These are phyloP conservation scores for Sebastes oblongus DNA, from an alignment of 2,797 vertebrate genomes.

Conservation along the genomic window DNA sequence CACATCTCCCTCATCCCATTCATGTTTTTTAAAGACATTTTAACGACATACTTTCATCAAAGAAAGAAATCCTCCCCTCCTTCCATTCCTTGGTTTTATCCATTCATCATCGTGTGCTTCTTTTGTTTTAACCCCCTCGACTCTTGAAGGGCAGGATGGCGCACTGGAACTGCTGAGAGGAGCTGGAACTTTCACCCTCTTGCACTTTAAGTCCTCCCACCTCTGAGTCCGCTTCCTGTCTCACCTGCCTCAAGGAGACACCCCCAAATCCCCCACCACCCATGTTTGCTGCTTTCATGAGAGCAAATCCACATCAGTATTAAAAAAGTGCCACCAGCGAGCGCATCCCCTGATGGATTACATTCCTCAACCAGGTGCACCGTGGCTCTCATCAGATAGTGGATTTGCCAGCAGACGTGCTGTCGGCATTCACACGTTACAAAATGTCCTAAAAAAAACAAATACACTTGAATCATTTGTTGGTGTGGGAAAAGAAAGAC, in stretches of 20 bases:
- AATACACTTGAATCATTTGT: constrained; percentile 38
- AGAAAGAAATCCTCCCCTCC: constrained; percentile 39
- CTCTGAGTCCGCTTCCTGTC: constrained; percentile 53
- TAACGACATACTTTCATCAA: constrained; percentile 25
- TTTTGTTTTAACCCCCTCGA: not conserved
- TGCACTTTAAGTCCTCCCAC: constrained; percentile 79
- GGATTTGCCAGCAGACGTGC: constrained; percentile 12
- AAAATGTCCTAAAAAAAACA: constrained; percentile 28
- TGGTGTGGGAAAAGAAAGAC: constrained; percentile 46
- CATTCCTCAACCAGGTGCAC: constrained; percentile 27
- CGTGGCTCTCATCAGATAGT: constrained; percentile 14
- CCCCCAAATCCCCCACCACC: not conserved
- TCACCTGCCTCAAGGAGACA: constrained; percentile 41
- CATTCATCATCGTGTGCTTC: constrained; percentile 30
- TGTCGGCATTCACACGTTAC: constrained; percentile 1
- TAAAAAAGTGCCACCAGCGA: constrained; percentile 59
- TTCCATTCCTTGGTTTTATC: constrained; percentile 54
- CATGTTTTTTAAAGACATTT: constrained; percentile 59
- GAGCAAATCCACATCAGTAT: constrained; percentile 73
- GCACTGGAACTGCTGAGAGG: constrained; percentile 62
- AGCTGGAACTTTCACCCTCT: constrained; percentile 67
- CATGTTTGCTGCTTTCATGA: constrained; percentile 41
- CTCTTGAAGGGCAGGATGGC: constrained; percentile 49
- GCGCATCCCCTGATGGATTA: constrained; percentile 22
- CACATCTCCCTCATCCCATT: constrained; percentile 49